These are phyloP conservation scores for Siderastrea radians DNA, from an alignment of 92 coral and sea anemone species.

Conservation along the genomic window DNA sequence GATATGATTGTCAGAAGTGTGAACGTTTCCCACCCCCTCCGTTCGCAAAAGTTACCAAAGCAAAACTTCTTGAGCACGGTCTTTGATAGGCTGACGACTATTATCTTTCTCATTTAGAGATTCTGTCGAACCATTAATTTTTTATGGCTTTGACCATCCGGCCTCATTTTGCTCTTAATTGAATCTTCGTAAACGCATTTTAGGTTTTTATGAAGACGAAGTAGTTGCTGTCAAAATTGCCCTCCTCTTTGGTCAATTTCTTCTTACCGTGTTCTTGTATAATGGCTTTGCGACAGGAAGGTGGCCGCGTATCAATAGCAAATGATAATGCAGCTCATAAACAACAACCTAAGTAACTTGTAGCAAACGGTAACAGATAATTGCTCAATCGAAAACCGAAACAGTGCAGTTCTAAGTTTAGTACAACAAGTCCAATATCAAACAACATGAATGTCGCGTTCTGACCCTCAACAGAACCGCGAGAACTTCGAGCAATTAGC, in stretches of 20 bases:
- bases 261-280: constrained; percentile 51
- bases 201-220: constrained; percentile 77
- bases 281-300: constrained; percentile 70
- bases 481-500: constrained; percentile 74
- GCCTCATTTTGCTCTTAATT: constrained; percentile 84
- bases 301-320: constrained; percentile 65
- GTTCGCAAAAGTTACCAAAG: constrained; percentile 65
- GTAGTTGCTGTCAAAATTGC: constrained; percentile 71
- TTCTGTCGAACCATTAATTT: constrained; percentile 88
- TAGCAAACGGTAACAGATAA: constrained; percentile 58
- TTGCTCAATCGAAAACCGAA: constrained; percentile 56
- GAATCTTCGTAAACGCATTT: constrained; percentile 84
- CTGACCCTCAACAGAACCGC: constrained; percentile 62
- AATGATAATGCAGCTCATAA: constrained; percentile 41
- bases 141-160: constrained; percentile 81
- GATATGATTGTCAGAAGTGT: constrained; percentile 83
- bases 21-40: constrained; percentile 78
- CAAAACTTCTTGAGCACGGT: constrained; percentile 60
- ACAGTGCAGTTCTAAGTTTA: constrained; percentile 32
- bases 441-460: constrained; percentile 4
- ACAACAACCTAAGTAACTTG: constrained; percentile 58
- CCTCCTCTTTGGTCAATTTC: constrained; percentile 58
- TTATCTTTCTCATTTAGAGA: constrained; percentile 74
- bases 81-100: constrained; percentile 82
- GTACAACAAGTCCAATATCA: constrained; percentile 34